Percentiles rank a stretch among this genome's conserved stretches.
These are phyloP conservation scores for Drosophila murphyi DNA, from an alignment of 1,140 invertebrate species.

Conservation along the genomic window DNA sequence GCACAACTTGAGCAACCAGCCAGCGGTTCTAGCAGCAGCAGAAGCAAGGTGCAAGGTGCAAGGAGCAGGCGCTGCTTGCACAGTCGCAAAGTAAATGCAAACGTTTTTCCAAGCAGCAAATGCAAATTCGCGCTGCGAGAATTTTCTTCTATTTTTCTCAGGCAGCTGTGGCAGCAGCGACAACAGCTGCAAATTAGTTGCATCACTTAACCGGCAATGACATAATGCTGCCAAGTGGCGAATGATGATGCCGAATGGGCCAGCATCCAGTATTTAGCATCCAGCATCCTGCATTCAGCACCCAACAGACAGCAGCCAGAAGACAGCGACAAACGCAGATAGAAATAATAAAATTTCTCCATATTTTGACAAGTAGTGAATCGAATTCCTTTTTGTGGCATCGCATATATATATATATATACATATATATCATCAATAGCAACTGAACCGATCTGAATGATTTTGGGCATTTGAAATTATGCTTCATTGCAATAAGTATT, in stretches of 20 bases:
- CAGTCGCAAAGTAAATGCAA: constrained; percentile 60
- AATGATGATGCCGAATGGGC: constrained; percentile 23
- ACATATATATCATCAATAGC: too few relatives aligned
- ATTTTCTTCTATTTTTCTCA: constrained; percentile 1
- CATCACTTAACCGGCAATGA: constrained; percentile 80
- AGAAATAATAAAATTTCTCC: background rate
- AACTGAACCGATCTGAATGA: too few relatives aligned
- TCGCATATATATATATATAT: background rate
- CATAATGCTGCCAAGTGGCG: constrained; percentile 74
- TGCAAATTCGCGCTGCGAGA: constrained; percentile 58
- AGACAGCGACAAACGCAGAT: background rate
- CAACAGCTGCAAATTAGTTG: constrained; percentile 80
- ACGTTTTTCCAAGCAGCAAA: constrained; percentile 61
- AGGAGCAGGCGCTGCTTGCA: constrained; percentile 7
- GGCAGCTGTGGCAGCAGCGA: constrained; percentile 38
- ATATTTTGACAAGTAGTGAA: background rate
- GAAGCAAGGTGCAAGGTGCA: background rate
- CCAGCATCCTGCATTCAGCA: background rate
- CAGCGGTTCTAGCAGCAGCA: constrained; percentile 8
- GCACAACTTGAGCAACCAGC: constrained; percentile 28
- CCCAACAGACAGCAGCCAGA: background rate
- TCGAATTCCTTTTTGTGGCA: background rate
- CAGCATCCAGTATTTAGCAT: background rate
- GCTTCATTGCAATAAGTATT: too few relatives aligned
- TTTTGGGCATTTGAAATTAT: too few relatives aligned